phyloP scores from a whole-genome alignment of 2,113 vertebrate species.

The Pollimyrus isidori region DNA sequence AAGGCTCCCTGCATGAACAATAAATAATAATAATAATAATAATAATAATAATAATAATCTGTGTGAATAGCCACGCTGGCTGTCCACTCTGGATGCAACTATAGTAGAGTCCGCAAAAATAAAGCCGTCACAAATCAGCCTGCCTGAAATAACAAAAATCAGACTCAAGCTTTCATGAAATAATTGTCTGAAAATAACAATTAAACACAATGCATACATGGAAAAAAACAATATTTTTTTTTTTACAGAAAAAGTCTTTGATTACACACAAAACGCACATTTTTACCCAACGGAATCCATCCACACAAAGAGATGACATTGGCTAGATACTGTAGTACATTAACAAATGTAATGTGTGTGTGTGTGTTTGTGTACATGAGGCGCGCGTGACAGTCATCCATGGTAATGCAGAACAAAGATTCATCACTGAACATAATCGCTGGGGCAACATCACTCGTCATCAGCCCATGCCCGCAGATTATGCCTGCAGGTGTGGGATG shows the following conservation, averaged over 20 bases:
- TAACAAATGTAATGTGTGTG: background rate
- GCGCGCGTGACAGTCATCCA: too few relatives aligned
- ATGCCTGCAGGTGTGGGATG: too few relatives aligned
- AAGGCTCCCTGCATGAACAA: background rate
- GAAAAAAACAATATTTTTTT: background rate
- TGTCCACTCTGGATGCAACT: background rate
- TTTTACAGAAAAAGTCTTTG: background rate
- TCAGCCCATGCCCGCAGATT: too few relatives aligned
- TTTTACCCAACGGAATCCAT: background rate
- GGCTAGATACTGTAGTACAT: background rate
- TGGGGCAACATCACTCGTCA: too few relatives aligned
- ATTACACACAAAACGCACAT: too few relatives aligned
- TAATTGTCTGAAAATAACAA: background rate
- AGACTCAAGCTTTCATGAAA: background rate
- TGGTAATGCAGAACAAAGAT: too few relatives aligned
- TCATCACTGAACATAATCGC: too few relatives aligned
- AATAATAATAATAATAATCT: background rate
- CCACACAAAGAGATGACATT: background rate
- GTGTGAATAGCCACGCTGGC: background rate
- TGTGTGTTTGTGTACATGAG: background rate
- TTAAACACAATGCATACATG: background rate
- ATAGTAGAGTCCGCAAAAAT: background rate
- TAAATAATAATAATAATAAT: background rate
- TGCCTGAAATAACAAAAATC: background rate
- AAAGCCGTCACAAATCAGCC: background rate